Conservation (phyloP, 2,888 invertebrate genomes). For the Leptarthrus brevirostris region DNA sequence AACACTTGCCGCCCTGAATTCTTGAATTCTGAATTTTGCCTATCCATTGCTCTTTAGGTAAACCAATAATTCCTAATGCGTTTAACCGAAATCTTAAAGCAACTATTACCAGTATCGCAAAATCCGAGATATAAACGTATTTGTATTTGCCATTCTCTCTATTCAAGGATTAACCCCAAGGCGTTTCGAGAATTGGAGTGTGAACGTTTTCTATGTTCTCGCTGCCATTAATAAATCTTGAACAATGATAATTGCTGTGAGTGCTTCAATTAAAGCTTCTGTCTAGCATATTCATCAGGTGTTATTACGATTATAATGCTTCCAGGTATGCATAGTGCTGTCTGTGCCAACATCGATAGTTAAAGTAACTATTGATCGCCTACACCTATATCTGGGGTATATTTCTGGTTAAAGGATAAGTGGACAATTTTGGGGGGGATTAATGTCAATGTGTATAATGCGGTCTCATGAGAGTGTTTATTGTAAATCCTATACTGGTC, state of each 20-base stretch:
- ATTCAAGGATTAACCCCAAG: no score
- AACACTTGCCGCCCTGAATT: no score
- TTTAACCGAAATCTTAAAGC: no score
- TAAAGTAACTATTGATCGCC: constrained; percentile 35
- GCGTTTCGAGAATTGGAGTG: background rate
- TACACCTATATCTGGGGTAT: background rate
- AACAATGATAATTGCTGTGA: constrained; percentile 21
- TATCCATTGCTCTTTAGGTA: no score
- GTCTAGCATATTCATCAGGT: constrained; percentile 40
- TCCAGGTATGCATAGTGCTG: background rate
- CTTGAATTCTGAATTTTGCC: no score
- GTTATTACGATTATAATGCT: constrained; percentile 4
- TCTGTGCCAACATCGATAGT: constrained; percentile 8
- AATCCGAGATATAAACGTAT: no score
- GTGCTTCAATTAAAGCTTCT: constrained; percentile 20
- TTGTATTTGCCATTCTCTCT: no score
- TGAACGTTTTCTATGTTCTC: constrained; percentile 33
- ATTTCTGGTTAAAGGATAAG: background rate
- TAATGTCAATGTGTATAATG: constrained; percentile 17
- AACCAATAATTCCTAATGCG: no score
- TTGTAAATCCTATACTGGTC: constrained; percentile 28
- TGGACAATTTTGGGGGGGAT: constrained; percentile 4
- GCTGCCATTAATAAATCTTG: constrained; percentile 30
- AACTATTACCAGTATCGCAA: no score
- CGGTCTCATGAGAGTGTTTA: constrained; percentile 13